phyloP scores from a whole-genome alignment of 2,797 vertebrate species.

The Melanotaenia pygmaea region DNA sequence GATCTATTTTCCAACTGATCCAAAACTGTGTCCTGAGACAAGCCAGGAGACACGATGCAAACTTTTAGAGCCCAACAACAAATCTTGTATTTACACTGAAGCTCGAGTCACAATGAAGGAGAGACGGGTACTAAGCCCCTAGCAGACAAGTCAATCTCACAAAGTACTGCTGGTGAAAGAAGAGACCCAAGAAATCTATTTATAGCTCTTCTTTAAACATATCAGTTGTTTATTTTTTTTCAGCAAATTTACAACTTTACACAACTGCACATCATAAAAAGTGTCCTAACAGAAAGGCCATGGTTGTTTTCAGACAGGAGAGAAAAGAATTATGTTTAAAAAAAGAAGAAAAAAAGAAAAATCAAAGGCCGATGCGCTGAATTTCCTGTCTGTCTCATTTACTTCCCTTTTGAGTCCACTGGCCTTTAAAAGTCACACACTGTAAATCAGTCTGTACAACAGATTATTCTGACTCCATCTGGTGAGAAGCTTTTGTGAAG shows the following conservation, averaged over 20 bases:
- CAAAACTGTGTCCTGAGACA: conserved; percentile 32
- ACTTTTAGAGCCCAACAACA: conserved; percentile 61
- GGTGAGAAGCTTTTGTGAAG: conserved; percentile 19
- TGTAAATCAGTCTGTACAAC: conserved; percentile 43
- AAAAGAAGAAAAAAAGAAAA: background rate
- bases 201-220: conserved; percentile 27
- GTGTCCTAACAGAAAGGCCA: conserved; percentile 45
- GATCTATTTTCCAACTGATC: conserved; percentile 30
- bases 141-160: conserved; percentile 35
- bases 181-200: conserved; percentile 29
- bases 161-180: conserved; percentile 26
- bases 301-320: conserved; percentile 16
- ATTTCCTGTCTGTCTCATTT: conserved; percentile 24
- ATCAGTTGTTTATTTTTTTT: conserved; percentile 9
- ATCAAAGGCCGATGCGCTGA: conserved; percentile 17
- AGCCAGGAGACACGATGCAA: conserved; percentile 28
- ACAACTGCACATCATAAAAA: conserved; percentile 48
- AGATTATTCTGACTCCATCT: conserved; percentile 31
- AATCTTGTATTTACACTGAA: conserved; percentile 77
- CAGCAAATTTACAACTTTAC: conserved; percentile 57
- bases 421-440: conserved; percentile 31
- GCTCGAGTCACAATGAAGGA: conserved; percentile 55
- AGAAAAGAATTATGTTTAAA: background rate
- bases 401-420: conserved; percentile 25
- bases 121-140: conserved; percentile 26